These are phyloP conservation scores for Ovibos moschatus DNA, from an alignment of 2,113 vertebrate species.

Conservation along the genomic window DNA sequence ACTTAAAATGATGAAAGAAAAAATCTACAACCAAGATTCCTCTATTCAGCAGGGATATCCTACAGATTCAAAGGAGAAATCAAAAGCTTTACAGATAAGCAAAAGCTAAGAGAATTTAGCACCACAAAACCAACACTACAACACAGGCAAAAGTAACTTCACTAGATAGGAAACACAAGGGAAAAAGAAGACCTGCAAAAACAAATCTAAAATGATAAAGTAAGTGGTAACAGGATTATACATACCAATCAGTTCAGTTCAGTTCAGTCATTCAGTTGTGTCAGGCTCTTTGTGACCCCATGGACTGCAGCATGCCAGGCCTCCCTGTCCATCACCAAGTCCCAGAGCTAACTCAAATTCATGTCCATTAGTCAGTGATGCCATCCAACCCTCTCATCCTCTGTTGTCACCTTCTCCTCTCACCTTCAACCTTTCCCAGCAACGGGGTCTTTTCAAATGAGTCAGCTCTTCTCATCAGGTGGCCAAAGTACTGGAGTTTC, in stretches of 20 bases:
- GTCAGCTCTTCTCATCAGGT: not conserved
- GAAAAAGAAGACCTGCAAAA: not conserved
- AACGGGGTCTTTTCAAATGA: not conserved
- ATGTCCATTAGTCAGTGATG: not conserved
- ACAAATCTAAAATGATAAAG: not conserved
- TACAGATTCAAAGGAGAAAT: not conserved
- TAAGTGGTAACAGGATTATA: not conserved
- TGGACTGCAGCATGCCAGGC: not conserved
- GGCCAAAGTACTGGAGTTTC: not conserved
- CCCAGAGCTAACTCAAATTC: not conserved
- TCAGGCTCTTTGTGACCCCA: fast-evolving
- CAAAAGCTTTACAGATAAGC: not conserved
- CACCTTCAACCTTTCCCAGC: not conserved
- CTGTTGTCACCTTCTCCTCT: not conserved
- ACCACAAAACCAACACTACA: not conserved
- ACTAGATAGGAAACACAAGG: not conserved
- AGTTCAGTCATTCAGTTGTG: not conserved
- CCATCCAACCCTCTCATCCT: not conserved
- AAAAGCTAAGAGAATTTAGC: not conserved
- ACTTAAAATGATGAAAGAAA: not conserved
- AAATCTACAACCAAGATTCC: not conserved
- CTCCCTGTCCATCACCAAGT: not conserved
- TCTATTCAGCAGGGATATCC: not conserved
- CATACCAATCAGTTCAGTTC: not conserved
- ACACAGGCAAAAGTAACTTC: not conserved